Percentiles rank a stretch among this genome's conserved stretches.
Conservation (phyloP, 2,113 vertebrate genomes). For the Hystrix cristata region DNA sequence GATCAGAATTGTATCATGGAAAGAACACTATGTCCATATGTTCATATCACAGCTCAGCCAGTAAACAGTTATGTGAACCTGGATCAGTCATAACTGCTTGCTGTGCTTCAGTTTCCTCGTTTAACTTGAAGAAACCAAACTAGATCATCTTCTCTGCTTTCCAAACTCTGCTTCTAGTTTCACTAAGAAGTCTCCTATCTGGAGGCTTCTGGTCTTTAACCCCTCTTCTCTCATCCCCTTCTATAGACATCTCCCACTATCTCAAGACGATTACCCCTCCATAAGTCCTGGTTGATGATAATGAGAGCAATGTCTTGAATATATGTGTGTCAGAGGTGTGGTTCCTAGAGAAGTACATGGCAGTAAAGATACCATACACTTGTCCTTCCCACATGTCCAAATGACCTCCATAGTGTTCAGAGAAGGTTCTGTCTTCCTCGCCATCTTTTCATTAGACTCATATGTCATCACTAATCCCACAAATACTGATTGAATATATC, state of each 20-base stretch:
- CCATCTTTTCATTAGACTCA: not conserved
- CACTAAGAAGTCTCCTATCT: not conserved
- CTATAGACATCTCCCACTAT: not conserved
- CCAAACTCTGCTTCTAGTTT: not conserved
- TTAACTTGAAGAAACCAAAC: not conserved
- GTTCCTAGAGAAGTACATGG: not conserved
- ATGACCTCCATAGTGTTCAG: not conserved
- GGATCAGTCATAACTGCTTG: not conserved
- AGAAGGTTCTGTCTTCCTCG: not conserved
- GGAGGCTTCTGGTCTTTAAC: not conserved
- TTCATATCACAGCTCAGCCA: not conserved
- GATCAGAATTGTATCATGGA: not conserved
- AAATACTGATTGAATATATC: not conserved
- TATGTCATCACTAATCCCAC: not conserved
- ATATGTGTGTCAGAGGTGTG: not conserved
- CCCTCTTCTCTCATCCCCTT: not conserved
- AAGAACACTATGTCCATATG: not conserved
- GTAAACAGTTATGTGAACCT: not conserved
- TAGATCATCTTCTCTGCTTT: not conserved
- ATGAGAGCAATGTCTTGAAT: not conserved
- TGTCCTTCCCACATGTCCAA: not conserved
- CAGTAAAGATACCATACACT: not conserved
- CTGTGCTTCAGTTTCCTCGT: not conserved
- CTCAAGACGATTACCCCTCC: not conserved
- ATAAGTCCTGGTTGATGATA: not conserved